phyloP scores from a whole-genome alignment of 2,113 vertebrate species.

The Scytalopus superciliaris region DNA sequence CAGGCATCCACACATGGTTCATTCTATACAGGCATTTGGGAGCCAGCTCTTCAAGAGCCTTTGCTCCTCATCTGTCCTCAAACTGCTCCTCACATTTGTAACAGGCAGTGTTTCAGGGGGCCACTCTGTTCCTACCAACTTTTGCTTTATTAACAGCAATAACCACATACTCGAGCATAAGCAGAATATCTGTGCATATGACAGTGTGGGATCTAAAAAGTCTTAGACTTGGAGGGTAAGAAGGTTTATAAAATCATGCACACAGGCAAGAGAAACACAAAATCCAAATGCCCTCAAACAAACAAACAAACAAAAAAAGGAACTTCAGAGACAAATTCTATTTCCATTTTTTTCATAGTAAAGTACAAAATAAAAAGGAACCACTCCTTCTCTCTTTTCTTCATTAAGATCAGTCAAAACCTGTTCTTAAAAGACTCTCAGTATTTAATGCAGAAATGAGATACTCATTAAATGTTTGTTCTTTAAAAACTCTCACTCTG shows the following conservation, averaged over 20 bases:
- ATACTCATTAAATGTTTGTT: slow-evolving; percentile 54
- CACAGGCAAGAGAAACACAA: not conserved
- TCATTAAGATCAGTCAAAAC: slow-evolving; percentile 31
- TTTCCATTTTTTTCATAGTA: not conserved
- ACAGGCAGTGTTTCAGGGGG: not conserved
- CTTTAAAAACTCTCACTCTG: slow-evolving; percentile 34
- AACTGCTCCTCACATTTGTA: not conserved
- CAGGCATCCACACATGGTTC: not conserved
- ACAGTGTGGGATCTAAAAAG: not conserved
- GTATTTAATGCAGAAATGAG: slow-evolving; percentile 54
- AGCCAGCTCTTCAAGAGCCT: not conserved
- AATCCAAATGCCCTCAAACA: not conserved
- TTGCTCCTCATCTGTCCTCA: not conserved
- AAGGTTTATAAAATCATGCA: not conserved
- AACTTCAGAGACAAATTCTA: not conserved
- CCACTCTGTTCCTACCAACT: not conserved
- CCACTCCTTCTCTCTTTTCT: rapidly evolving
- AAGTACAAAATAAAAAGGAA: not conserved
- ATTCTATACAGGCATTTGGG: not conserved
- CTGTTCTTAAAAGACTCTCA: slow-evolving; percentile 5
- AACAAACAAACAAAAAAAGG: not conserved
- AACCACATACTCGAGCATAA: not conserved
- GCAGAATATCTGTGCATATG: not conserved
- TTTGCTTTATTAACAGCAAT: not conserved
- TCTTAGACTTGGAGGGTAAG: not conserved